Evolutionary conservation across 2,888 invertebrate species (phyloP).

Genomic region (Aelia acuminata): DNA sequence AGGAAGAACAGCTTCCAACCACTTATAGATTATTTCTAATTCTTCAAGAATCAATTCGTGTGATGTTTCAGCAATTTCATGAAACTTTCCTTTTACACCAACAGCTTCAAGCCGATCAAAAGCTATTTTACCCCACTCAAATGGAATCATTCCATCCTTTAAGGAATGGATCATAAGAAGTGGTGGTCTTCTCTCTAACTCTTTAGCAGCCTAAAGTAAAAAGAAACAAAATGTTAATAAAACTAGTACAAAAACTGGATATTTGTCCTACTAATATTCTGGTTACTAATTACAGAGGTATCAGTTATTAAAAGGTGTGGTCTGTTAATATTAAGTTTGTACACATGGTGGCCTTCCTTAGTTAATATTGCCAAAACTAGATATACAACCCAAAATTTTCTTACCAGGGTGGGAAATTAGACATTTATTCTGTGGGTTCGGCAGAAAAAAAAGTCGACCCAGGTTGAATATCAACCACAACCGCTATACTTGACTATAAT

Average conservation of each 20-base stretch:
- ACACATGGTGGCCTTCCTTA: too few species aligned
- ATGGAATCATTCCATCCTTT: conserved; percentile 37
- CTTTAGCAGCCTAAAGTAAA: conserved; percentile 9
- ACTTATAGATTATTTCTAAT: conserved; percentile 14
- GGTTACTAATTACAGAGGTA: not conserved
- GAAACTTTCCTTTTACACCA: conserved; percentile 32
- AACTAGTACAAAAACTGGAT: not conserved
- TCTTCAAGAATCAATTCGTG: conserved; percentile 33
- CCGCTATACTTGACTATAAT: too few species aligned
- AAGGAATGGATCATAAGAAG: conserved; percentile 15
- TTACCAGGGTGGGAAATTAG: too few species aligned
- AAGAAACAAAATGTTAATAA: not conserved
- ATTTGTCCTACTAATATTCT: not conserved
- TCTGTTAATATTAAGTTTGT: too few species aligned
- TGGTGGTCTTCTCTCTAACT: not conserved
- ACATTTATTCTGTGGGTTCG: too few species aligned
- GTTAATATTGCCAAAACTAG: too few species aligned
- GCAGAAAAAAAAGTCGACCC: too few species aligned
- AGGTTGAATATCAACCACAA: too few species aligned
- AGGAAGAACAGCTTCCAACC: conserved; percentile 29
- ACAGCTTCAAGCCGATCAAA: conserved; percentile 30
- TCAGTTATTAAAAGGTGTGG: too few species aligned
- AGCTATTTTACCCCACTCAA: conserved; percentile 20
- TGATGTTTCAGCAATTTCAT: conserved; percentile 25
- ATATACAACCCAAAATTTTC: too few species aligned